Evolutionary conservation across 30 jellyfish, hydroid and myxozoan genomes (phyloP).

Genomic region (Cassiopea andromeda): DNA sequence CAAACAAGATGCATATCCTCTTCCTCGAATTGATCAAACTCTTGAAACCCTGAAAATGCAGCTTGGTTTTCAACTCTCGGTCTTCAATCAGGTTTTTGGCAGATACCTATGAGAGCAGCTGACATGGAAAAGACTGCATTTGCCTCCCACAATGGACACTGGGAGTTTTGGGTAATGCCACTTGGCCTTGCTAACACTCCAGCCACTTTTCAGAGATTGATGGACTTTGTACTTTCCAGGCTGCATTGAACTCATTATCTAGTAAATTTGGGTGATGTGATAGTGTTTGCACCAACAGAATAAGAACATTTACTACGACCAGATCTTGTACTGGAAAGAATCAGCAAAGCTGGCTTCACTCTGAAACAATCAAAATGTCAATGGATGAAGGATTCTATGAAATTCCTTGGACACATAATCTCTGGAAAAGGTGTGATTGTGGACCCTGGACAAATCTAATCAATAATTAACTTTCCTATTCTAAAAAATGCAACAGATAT

Average conservation of each 20-base stretch:
- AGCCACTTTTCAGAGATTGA: conserved; percentile 64
- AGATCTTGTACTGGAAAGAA: conserved; percentile 29
- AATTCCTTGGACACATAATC: conserved; percentile 55
- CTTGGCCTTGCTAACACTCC: conserved; percentile 73
- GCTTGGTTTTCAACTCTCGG: conserved; percentile 53
- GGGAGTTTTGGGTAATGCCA: conserved; percentile 45
- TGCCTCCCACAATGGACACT: conserved; percentile 56
- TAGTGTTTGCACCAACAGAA: conserved; percentile 47
- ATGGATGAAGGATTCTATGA: conserved; percentile 32
- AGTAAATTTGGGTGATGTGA: conserved; percentile 53
- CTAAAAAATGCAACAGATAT: conserved; percentile 20
- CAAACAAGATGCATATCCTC: background rate
- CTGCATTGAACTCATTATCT: conserved; percentile 56
- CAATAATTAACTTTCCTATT: conserved; percentile 29
- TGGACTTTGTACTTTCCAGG: conserved; percentile 42
- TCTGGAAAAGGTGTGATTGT: conserved; percentile 39
- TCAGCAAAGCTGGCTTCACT: conserved; percentile 54
- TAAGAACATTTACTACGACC: conserved; percentile 52
- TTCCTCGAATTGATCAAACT: conserved; percentile 50
- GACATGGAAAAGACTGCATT: conserved; percentile 5
- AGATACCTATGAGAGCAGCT: no score
- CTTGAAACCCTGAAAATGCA: conserved; percentile 60
- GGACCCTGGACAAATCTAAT: conserved; percentile 30
- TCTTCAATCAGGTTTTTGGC: background rate
- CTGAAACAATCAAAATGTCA: conserved; percentile 57